Conservation (phyloP, 2,797 vertebrate species). For the Mastacembelus armatus region DNA sequence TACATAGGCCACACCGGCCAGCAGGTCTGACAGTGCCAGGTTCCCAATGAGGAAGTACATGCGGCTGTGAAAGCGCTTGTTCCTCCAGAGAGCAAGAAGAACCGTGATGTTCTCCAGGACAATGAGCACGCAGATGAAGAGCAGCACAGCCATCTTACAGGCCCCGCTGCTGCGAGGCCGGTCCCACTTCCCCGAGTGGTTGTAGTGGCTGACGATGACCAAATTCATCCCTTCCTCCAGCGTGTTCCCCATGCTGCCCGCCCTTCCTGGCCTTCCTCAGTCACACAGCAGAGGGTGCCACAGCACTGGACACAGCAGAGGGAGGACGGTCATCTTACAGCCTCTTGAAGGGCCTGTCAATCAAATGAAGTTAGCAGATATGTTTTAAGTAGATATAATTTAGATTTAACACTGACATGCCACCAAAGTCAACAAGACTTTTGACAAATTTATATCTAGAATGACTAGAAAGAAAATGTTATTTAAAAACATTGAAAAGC, state of each 20-base stretch:
- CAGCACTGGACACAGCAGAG: constrained; percentile 56
- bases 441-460: not conserved
- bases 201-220: constrained; percentile 82
- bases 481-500: not conserved
- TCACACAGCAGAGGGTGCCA: constrained; percentile 81
- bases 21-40: constrained; percentile 85
- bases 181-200: constrained; percentile 84
- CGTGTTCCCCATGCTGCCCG: constrained; percentile 64
- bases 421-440: not conserved
- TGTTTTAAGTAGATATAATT: not conserved
- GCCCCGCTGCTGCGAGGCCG: constrained; percentile 54
- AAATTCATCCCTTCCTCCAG: constrained; percentile 78
- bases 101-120: constrained; percentile 86
- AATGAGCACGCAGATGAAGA: constrained; percentile 82
- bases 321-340: constrained; percentile 49
- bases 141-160: constrained; percentile 77
- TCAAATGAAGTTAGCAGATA: constrained; percentile 9
- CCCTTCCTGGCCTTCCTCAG: constrained; percentile 49
- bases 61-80: constrained; percentile 86
- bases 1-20: constrained; percentile 85
- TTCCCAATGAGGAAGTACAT: constrained; percentile 88
- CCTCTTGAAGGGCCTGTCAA: constrained; percentile 45
- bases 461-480: not conserved
- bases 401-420: not conserved
- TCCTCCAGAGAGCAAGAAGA: constrained; percentile 83